These are phyloP conservation scores for Cyanoderma ruficeps DNA, from an alignment of 2,113 vertebrate genomes.

Conservation along the genomic window DNA sequence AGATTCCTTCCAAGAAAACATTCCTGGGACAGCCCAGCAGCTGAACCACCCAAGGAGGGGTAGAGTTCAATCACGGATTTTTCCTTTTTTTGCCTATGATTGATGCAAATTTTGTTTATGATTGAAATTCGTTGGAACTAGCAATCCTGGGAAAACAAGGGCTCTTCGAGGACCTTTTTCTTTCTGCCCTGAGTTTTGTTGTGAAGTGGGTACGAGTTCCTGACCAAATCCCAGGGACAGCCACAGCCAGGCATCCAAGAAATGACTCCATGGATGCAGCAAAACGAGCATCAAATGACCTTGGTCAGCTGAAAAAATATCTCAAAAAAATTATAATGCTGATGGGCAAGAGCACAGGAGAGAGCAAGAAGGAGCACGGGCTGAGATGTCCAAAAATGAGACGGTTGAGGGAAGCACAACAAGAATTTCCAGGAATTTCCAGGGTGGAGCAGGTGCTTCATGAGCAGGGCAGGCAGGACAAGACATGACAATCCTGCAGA, in stretches of 20 bases:
- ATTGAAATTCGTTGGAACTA: not conserved
- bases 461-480: not conserved
- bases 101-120: not conserved
- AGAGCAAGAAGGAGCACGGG: not conserved
- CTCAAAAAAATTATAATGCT: not conserved
- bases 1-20: not conserved
- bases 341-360: not conserved
- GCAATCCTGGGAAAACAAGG: not conserved
- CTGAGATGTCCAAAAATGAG: not conserved
- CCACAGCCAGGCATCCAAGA: not conserved
- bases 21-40: not conserved
- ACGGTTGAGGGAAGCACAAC: not conserved
- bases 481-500: fast-evolving
- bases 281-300: not conserved
- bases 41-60: not conserved
- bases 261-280: not conserved
- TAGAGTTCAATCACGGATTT: not conserved
- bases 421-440: not conserved
- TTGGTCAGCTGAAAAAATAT: not conserved
- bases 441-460: fast-evolving
- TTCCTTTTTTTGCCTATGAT: not conserved
- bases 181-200: not conserved
- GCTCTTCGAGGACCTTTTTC: not conserved
- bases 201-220: not conserved
- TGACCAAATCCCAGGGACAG: fast-evolving